Evolutionary conservation across 2,888 invertebrate species (phyloP), one percentile per base, ranked within the genome.

Genomic region (Phragmatobia fuliginosa): DNA sequence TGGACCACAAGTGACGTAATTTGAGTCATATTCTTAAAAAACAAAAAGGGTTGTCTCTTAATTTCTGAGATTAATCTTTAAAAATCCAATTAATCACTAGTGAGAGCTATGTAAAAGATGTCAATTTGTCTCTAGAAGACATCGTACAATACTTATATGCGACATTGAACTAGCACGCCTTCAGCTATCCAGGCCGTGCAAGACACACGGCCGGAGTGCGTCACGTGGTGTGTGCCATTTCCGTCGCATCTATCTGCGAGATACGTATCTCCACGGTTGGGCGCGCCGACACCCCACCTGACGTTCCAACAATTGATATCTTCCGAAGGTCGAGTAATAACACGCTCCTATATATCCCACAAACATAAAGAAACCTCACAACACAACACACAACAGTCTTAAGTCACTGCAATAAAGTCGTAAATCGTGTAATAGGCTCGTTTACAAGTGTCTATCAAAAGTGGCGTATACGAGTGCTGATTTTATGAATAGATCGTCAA

Each of bases 281-380:
- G 85, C 83, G 91, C 86, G 71, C 52, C 72, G 77, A 82, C 81
- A 80, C 85, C 82, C 85, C 84, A 84, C 86, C 86, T 85, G 83
- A 81, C 85, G 87, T 81, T 80, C 78, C 83, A 85, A 92, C 93
- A 93, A 94, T 94, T 94, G 94, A 93, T 94, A 93, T 91, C 88
- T 91, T 89, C 90, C 93, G 94, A 94, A 94, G 94, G 94, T 91
- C 93, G 88, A 86, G 88, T 91, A 92, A 92, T 92, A 92, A 89
- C 89, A 90, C 82, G 86, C 86, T 80, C 78, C 76, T 79, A 79
- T 77, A 76, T 80, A 82, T 73, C 73, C 74, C 66, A 74, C 80
- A 74, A 75, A 70, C 73, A 45, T 68, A 72, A 52, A 28, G 36
- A 4, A 62, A 72, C 70, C 66, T 49, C 14, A 11, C 45, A 32